A percentile compares a stretch with the other conserved stretches of the same genome.
Conservation (phyloP, 2,113 vertebrate species). For the Actinemys pallida region DNA sequence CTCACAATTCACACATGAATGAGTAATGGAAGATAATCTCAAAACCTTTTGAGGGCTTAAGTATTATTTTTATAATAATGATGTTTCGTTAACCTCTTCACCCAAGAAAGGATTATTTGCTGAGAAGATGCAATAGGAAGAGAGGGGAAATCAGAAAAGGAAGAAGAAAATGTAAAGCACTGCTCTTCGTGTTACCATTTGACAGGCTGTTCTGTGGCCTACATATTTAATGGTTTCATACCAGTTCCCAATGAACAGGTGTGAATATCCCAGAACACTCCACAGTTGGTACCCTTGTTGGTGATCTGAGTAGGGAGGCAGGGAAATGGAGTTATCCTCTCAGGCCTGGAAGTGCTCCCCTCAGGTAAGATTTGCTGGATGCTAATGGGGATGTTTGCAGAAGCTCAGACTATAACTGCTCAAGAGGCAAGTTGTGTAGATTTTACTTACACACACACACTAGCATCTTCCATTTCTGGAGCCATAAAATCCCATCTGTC, state of each 20-base stretch:
- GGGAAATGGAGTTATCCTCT: accelerated
- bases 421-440: background rate
- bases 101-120: background rate
- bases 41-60: background rate
- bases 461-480: background rate
- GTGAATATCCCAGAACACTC: background rate
- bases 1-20: background rate
- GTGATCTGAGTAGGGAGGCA: accelerated
- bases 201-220: background rate
- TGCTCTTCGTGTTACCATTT: background rate
- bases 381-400: background rate
- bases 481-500: background rate
- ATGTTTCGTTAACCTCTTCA: background rate
- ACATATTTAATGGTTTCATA: background rate
- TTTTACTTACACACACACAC: background rate
- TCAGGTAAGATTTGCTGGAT: accelerated
- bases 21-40: background rate
- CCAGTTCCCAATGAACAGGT: background rate
- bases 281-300: background rate
- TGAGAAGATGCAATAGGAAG: background rate
- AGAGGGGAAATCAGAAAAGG: accelerated
- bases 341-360: background rate
- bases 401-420: accelerated
- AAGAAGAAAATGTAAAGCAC: background rate
- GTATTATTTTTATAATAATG: background rate